Base-by-base conservation (phyloP, 2,888 invertebrate genomes). In the Athalia rosae region DNA sequence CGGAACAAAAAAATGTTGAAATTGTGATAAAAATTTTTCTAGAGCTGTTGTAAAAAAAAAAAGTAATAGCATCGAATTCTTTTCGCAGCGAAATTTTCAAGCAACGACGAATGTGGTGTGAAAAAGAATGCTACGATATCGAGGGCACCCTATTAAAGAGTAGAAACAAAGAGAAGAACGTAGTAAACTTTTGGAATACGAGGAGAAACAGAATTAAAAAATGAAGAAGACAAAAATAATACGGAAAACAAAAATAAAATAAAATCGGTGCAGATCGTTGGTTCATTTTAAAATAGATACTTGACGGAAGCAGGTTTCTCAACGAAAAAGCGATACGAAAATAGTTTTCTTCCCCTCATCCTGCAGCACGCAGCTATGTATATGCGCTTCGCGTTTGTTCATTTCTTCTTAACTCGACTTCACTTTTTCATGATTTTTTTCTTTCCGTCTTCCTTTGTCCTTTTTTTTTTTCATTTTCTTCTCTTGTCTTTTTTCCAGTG, bases 271-370 rank as follows among this genome's bases (percentile, higher is more conserved):
- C 78, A 83, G 83, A 67, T 83, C 28, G 28, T 28, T 28, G 28
- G 28, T 28, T 28, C 28, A 28, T 28, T 28, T 28, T 28, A 28
- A 85, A 86, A 86, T 86, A 86, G 79, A 79, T 81, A 81, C 67
- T 79, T 81, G 80, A 82, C 86, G 86, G 86, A 86, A 86, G 79
- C 84, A 81, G 81, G 82, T 86, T 84, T 85, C 84, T 82, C 82
- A 84, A 85, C 82, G 82, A 80, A 80, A 28, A 28, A 76, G 78
- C 61, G 82, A 81, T 81, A 85, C 81, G 83, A 85, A 86, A 86
- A 86, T 86, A 86, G 84, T 84, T 28, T 69, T 67, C 79, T 82
- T 74, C 78, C 80, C 80, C 81, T 79, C 79, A 77, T 45, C 28
- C 28, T 28, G 28, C 28, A 28, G 28, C 28, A 28, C 28, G 28